A percentile compares a stretch with the other conserved stretches of the same genome.
Evolutionary conservation across 2,797 vertebrate genomes (phyloP).

Genomic region (Aldrovandia affinis): DNA sequence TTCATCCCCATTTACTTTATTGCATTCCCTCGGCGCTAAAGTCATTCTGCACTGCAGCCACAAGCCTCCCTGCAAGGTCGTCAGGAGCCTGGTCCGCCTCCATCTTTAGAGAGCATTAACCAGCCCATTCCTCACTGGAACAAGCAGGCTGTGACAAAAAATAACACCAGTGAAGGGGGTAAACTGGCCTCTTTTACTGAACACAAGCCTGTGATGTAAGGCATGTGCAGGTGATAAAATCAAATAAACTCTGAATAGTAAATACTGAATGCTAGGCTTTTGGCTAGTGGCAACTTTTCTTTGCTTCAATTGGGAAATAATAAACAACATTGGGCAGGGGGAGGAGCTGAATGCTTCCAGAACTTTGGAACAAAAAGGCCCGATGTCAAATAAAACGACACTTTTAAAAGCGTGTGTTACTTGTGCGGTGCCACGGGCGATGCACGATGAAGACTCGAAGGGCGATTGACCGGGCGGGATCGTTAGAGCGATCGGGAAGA

Average conservation of each 20-base stretch:
- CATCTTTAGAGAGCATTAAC: conserved; percentile 30
- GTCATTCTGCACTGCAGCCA: conserved; percentile 21
- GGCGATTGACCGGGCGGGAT: not conserved
- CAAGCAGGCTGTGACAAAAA: not conserved
- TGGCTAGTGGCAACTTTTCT: not conserved
- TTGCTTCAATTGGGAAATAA: not conserved
- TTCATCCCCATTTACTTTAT: conserved; percentile 33
- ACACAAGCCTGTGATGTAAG: not conserved
- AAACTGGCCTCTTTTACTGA: no score
- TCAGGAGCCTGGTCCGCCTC: not conserved
- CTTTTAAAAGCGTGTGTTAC: not conserved
- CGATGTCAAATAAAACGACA: not conserved
- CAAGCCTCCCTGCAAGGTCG: conserved; percentile 24
- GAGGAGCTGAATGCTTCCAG: not conserved
- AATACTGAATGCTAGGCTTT: not conserved
- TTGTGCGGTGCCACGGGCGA: not conserved
- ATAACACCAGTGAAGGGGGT: not conserved
- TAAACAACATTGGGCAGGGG: not conserved
- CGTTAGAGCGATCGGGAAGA: not conserved
- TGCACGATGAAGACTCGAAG: not conserved
- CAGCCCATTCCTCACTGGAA: conserved; percentile 9
- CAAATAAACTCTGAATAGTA: not conserved
- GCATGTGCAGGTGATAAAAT: not conserved
- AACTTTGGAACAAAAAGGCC: not conserved
- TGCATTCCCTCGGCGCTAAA: conserved; percentile 27